Evolutionary conservation across 2,113 vertebrate species (phyloP).

Genomic region (Cyanoramphus novaezelandiae): DNA sequence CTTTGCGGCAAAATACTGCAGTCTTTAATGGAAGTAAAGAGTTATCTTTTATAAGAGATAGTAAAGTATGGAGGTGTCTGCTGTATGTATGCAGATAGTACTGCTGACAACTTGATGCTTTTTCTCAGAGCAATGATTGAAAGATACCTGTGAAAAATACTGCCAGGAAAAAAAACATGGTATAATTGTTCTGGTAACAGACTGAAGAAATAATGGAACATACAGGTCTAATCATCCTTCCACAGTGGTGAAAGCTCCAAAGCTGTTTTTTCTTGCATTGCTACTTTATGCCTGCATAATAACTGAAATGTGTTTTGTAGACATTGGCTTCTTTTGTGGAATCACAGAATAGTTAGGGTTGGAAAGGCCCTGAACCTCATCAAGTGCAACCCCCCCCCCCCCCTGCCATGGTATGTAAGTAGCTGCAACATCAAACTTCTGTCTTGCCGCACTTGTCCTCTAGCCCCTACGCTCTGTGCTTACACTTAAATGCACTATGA

Average conservation of each 20-base stretch:
- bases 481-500: neutral
- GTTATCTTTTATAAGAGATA: neutral
- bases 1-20: neutral
- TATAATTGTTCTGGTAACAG: neutral
- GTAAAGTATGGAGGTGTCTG: neutral
- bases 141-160: neutral
- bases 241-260: neutral
- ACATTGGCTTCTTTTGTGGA: neutral
- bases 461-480: fast-evolving
- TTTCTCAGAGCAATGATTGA: neutral
- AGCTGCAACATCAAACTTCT: neutral
- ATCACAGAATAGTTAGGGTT: neutral
- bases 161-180: neutral
- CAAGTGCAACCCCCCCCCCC: neutral
- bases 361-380: neutral
- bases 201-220: neutral
- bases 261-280: neutral
- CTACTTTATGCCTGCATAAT: neutral
- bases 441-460: neutral
- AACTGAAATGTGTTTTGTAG: neutral
- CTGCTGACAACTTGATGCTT: neutral
- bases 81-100: neutral
- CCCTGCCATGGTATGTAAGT: neutral
- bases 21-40: neutral
- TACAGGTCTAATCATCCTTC: neutral